Conservation (phyloP, 1,140 invertebrate species). For the Papilio polyxenes region DNA sequence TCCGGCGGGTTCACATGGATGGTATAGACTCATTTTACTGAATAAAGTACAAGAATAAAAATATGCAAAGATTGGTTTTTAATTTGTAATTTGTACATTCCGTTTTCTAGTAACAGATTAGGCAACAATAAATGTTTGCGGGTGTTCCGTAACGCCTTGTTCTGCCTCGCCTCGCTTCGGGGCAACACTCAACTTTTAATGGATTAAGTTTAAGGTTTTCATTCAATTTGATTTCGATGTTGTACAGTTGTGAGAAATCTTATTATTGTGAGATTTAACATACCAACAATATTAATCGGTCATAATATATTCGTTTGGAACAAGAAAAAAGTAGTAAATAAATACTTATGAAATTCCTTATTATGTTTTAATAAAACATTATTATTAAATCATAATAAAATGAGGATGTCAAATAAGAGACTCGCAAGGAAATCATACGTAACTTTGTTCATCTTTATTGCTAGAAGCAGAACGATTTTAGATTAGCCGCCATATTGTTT, state of each 20-base stretch:
- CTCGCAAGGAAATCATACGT: neutral
- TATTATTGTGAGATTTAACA: neutral
- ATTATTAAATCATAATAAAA: no score
- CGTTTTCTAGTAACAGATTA: neutral
- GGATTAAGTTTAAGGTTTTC: conserved; percentile 16
- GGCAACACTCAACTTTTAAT: conserved; percentile 13
- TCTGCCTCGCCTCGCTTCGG: neutral
- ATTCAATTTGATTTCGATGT: neutral
- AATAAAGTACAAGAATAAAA: neutral
- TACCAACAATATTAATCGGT: neutral
- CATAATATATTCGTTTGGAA: no score
- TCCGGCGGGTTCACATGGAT: neutral
- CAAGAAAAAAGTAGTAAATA: no score
- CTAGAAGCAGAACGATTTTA: neutral
- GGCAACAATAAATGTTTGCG: conserved; percentile 15
- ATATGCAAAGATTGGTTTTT: neutral
- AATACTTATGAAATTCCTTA: no score
- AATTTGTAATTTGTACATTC: neutral
- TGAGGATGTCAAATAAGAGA: neutral
- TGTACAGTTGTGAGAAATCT: neutral
- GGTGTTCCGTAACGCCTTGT: neutral
- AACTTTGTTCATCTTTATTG: neutral
- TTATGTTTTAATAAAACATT: no score
- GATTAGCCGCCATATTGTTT: neutral
- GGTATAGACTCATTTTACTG: no score